phyloP scores from a whole-genome alignment of 2,888 invertebrate genomes.

The Cyclophora punctaria region DNA sequence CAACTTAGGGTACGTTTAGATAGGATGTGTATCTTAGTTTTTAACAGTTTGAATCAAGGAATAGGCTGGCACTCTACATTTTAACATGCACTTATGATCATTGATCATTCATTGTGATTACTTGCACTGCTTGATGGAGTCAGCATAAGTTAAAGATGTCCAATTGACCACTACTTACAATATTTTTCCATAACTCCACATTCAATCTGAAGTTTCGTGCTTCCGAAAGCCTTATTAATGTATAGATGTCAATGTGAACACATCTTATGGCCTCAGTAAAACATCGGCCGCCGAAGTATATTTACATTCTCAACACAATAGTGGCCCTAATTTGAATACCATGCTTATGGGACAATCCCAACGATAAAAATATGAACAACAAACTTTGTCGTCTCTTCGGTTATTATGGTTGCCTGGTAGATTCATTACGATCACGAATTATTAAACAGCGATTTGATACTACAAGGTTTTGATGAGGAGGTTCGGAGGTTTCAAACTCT shows the following conservation, averaged over 20 bases:
- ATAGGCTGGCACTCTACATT: too few species aligned
- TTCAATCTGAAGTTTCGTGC: too few species aligned
- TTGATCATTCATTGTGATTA: too few species aligned
- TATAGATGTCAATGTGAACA: conserved; percentile 12
- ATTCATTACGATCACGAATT: too few species aligned
- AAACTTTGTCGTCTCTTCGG: conserved; percentile 48
- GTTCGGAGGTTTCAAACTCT: too few species aligned
- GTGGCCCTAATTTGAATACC: conserved; percentile 68
- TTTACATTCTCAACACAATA: conserved; percentile 62
- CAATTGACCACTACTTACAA: too few species aligned
- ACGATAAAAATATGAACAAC: conserved; percentile 65
- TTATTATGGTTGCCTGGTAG: conserved; percentile 34
- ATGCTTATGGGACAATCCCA: conserved; percentile 54
- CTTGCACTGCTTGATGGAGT: too few species aligned
- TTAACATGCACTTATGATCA: too few species aligned
- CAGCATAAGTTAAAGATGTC: too few species aligned
- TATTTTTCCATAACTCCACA: too few species aligned
- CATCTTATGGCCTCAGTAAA: conserved; percentile 28
- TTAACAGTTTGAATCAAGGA: too few species aligned
- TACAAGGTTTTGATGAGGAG: neutral
- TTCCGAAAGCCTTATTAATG: neutral
- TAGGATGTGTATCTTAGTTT: too few species aligned
- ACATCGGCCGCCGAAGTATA: conserved; percentile 46
- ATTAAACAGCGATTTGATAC: neutral
- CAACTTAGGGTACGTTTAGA: conserved; percentile 18